Evolutionary conservation across 2,113 vertebrate genomes (phyloP), one percentile per base, ranked within the genome.

Genomic region (Calcarius ornatus): DNA sequence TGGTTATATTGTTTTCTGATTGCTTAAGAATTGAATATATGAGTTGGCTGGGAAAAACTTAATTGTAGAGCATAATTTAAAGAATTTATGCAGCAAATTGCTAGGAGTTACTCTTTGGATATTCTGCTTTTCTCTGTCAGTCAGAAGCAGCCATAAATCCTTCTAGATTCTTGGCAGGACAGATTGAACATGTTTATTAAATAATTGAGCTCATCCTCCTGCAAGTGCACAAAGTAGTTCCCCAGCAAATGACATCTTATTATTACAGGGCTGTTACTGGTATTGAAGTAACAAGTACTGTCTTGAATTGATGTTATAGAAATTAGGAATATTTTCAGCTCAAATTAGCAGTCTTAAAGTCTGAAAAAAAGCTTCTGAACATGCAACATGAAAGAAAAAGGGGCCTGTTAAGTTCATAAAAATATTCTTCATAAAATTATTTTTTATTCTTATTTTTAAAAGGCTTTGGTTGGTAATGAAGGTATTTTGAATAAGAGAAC

Each of bases 261-360:
- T 89, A 50, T 86, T 91, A 79, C 25, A 33, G 5, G 10, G 21
- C 42, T 81, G 40, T 84, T 95, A 53, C 60, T 77, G 43, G 28
- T 77, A 30, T 80, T 77, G n/a, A 80, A 47, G 21, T 54, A 80
- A 38, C 45, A 82, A 38, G 5, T 76, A 68, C 54, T 22, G 21
- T 56, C 56, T 68, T 77, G 37, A 81, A 57, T 6, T 71, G 63
- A 59, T 83, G 35, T 30, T 73, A 16, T 0, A 71, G 33, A 90
- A 71, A 84, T 90, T 42, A 69, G 15, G 15, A 78, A n/a, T 70
- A 31, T 78, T 95, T 96, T 91, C 80, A 85, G 14, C 82, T 86
- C 81, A 88, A 95, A 90, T 93, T 71, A 63, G 9, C 45, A 28
- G 7, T 69, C 45, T 79, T 95, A 82, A 95, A 95, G 16, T 56